phyloP scores from a whole-genome alignment of 2,113 vertebrate genomes.

The Morphnarchus princeps region DNA sequence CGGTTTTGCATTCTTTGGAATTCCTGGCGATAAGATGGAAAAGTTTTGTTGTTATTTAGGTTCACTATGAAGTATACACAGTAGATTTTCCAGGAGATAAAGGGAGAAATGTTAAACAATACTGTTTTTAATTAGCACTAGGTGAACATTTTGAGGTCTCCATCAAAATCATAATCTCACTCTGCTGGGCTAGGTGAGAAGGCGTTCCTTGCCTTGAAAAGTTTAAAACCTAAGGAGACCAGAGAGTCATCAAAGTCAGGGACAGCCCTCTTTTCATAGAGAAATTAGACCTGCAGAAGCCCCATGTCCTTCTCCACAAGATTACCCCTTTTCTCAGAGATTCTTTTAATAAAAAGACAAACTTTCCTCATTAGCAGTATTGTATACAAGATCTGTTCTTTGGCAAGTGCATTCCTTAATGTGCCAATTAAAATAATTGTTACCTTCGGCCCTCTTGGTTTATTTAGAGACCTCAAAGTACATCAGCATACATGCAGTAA shows the following conservation, averaged over 20 bases:
- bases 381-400: not conserved
- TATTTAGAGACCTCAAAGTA: not conserved
- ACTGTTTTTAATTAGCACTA: not conserved
- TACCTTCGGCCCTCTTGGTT: not conserved
- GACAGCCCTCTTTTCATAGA: not conserved
- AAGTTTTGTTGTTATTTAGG: not conserved
- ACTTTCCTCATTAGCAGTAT: not conserved
- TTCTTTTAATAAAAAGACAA: not conserved
- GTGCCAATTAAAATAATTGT: conserved; percentile 13
- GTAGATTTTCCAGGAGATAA: not conserved
- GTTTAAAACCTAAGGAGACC: not conserved
- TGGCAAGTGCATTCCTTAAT: not conserved
- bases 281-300: not conserved
- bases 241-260: not conserved
- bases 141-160: not conserved
- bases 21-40: not conserved
- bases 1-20: not conserved
- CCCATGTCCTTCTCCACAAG: not conserved
- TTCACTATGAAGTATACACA: not conserved
- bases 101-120: not conserved
- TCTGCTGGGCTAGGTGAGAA: not conserved
- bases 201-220: not conserved
- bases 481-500: not conserved
- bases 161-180: not conserved
- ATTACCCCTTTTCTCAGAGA: not conserved